Base-by-base conservation (phyloP, 2,797 vertebrate species). In the Chiloscyllium punctatum region DNA sequence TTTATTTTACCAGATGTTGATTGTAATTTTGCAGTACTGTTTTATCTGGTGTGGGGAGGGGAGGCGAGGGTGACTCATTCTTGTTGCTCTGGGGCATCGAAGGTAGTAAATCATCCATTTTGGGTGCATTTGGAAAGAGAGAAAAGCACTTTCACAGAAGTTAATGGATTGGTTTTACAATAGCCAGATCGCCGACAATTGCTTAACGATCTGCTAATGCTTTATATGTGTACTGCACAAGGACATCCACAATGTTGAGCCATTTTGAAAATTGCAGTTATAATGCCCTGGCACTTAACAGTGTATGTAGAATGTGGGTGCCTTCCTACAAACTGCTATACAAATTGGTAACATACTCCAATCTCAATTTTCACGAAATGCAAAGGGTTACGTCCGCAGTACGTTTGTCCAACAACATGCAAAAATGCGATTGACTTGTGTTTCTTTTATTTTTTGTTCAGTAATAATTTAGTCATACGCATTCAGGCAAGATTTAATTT, bases 111-210 rank as follows among this genome's bases (percentile, higher is more conserved):
- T 42, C 68, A 71, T 94, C 92, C 37, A 51, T 74, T 95, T 95
- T n/a, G 71, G 94, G n/a, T 51, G 92, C 30, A 74, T 77, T 74
- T 72, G 71, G 94, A 53, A 77, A 72, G 48, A 57, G 48, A 37
- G 71, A 30, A 95, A 95, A 33, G 30, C 68, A 74, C 68, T 74
- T 94, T 51, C 94, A 16, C 48, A 74, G 94, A 94, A 74, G 94
- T 71, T 94, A 94, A 94, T 94, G 94, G 69, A 74, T 94, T 94
- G 42, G 69, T 51, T 95, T 53, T 77, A 95, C 94, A 53, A 16
- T 95, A 77, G 94, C 51, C 37, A 13, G 42, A 74, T 94, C 94
- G 95, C 48, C 48, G 4, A 94, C 94, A 51, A 94, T 94, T 74
- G 71, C 68, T 74, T 94, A 94, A 94, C 94, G 69, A 94, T 94